Base-by-base conservation (phyloP, 2,113 vertebrate species). In the Seriola aureovittata region DNA sequence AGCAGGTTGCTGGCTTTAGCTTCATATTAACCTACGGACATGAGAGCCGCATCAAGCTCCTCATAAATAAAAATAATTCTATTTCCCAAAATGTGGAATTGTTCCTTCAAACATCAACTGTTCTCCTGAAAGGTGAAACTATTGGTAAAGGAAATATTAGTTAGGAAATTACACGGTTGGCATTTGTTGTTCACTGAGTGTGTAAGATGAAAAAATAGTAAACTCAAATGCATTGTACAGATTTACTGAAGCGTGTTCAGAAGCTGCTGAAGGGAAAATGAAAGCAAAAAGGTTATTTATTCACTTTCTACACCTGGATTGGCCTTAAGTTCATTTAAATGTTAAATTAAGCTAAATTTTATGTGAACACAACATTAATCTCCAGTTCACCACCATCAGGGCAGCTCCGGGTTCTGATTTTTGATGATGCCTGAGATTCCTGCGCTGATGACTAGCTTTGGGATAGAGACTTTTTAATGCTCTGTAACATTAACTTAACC, bases 401-500 rank as follows among this genome's bases (percentile, higher is more conserved):
- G n/a, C 63, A 64, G 67, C 78, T 82, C n/a, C 40, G 46, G 40
- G 52, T 81, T 66, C 58, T 14, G 67, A 3, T 67, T 79, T 78
- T 8, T 71, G 57, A 81, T 65, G 74, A 79, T 3, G 1, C 12
- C 60, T 81, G 25, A 58, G 64, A 88, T 65, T 52, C 32, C 32
- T 67, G 32, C n/a, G 48, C 62, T 54, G 38, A 19, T 16, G 25
- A 60, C 12, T 6, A 8, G 48, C 66, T 78, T 52, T 63, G 17
- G 68, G 72, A 75, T 57, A 73, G 14, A 32, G 57, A 58, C 38
- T 38, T 71, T 75, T 42, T 80, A 75, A 77, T 25, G 48, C 65
- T 57, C 44, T 60, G 54, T 55, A 76, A 75, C 80, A 79, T 48
- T 52, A 34, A 71, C 65, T 80, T 63, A 70, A 76, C 58, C 19